Evolutionary conservation across 2,888 invertebrate species (phyloP), one percentile per base, ranked within the genome.

Genomic region (Tupiocoris notatus): DNA sequence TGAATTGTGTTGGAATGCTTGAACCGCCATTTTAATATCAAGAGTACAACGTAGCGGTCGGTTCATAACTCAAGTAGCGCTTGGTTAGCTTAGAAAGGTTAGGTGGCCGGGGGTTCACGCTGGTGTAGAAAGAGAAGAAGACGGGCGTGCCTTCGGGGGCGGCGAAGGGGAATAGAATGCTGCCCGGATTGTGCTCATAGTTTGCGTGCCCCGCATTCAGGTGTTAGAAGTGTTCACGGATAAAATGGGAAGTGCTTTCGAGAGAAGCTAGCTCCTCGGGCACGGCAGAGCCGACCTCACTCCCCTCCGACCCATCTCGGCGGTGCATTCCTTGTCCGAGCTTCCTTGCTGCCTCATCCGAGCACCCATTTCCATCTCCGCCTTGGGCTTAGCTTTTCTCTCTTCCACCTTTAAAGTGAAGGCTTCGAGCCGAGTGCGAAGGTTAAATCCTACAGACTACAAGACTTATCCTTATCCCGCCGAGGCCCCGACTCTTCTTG

Each of bases 191-290:
- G 22, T 56, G 17, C 57, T 57, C 67, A 67, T 67, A 57, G 67
- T 67, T 67, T 39, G 56, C 67, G 56, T 67, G 67, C 67, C 57
- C 56, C 67, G 57, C 67, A 67, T 67, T 67, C 67, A 67, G 67
- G 67, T 67, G 56, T 67, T 57, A 54, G 67, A 67, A 67, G 67
- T 57, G 67, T 67, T 67, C 20, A 56, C 57, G 67, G 67, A 67
- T 67, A 67, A 67, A 67, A 67, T 57, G 21, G 57, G 67, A 67
- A 67, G 67, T 59, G 59, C 59, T 59, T 59, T 59, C 59, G 18
- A 59, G 39, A 39, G 39, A 39, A 39, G 39, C 6, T 39, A 39
- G 6, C 39, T 3, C 39, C 39, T 3, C n/a, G n/a, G n/a, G n/a
- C n/a, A n/a, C n/a, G n/a, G n/a, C n/a, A n/a, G n/a, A n/a, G n/a